Evolutionary conservation across 2,888 invertebrate species (phyloP).

Genomic region (Tupiocoris notatus): DNA sequence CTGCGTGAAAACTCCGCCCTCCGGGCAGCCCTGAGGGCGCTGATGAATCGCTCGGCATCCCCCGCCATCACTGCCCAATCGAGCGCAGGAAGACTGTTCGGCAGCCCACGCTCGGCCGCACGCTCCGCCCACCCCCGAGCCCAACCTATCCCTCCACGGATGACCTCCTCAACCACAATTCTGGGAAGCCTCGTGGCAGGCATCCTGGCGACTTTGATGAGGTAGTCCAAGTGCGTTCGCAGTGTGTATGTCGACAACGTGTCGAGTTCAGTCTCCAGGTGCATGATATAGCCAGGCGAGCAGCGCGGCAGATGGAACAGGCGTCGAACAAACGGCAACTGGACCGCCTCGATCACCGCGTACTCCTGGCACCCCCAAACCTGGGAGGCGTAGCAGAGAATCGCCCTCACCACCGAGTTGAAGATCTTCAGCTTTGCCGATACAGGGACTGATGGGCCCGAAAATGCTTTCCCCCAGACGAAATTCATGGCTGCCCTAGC

Average conservation of each 20-base stretch:
- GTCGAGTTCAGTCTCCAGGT: too few relatives aligned
- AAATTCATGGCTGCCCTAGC: constrained; percentile 14
- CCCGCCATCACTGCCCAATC: not conserved
- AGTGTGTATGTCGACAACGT: not conserved
- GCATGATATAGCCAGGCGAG: not conserved
- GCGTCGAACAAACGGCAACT: not conserved
- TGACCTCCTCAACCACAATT: too few relatives aligned
- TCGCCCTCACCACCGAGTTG: not conserved
- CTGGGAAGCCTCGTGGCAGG: not conserved
- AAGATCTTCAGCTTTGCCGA: constrained; percentile 8
- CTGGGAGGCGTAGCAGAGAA: constrained; percentile 6
- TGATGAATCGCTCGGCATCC: not conserved
- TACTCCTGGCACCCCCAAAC: not conserved
- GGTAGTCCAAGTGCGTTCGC: not conserved
- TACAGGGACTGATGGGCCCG: not conserved
- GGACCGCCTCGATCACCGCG: not conserved
- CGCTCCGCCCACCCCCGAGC: too few relatives aligned
- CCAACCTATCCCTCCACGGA: too few relatives aligned
- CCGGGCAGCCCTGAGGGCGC: not conserved
- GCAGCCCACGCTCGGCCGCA: not conserved
- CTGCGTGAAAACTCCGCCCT: not conserved
- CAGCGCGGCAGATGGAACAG: too few relatives aligned
- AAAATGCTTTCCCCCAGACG: not conserved
- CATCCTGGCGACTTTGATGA: not conserved
- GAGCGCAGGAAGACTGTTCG: not conserved